phyloP scores from a whole-genome alignment of 1,140 invertebrate species.

The Apis dorsata region DNA sequence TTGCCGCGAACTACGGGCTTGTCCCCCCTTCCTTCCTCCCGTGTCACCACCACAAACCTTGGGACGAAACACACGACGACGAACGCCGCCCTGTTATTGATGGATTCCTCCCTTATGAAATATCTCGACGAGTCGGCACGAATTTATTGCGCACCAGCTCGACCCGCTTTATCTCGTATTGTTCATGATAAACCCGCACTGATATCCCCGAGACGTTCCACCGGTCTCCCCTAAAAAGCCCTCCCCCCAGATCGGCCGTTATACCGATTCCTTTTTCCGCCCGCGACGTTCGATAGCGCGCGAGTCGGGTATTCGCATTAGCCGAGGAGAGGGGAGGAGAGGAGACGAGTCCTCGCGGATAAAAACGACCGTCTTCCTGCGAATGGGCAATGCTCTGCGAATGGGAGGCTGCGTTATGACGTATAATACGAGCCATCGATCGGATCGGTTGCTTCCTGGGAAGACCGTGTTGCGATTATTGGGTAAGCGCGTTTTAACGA shows the following conservation, averaged over 20 bases:
- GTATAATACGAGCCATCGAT: constrained; percentile 10
- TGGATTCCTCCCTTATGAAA: constrained; percentile 81
- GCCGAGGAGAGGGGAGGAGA: constrained; percentile 4
- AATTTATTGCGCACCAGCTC: constrained; percentile 79
- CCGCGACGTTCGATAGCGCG: neutral
- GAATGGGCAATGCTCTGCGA: constrained; percentile 27
- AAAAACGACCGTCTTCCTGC: constrained; percentile 38
- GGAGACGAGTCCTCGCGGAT: constrained; percentile 30
- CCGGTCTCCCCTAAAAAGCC: constrained; percentile 61
- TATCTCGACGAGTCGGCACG: constrained; percentile 75
- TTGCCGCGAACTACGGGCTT: constrained; percentile 69
- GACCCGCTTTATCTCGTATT: constrained; percentile 79
- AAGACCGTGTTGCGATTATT: too few relatives aligned
- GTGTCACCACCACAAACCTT: constrained; percentile 32
- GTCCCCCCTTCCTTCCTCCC: constrained; percentile 4
- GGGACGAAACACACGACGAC: constrained; percentile 5
- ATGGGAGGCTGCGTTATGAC: neutral
- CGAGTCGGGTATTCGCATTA: constrained; percentile 44
- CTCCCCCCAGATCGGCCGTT: constrained; percentile 60
- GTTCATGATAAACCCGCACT: constrained; percentile 78
- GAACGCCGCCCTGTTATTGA: constrained; percentile 73
- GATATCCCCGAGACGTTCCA: constrained; percentile 69
- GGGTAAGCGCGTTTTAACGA: too few relatives aligned
- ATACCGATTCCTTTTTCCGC: constrained; percentile 51
- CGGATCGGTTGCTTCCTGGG: neutral